Conservation (phyloP, 2,113 vertebrate species). For the Narcine bancroftii region DNA sequence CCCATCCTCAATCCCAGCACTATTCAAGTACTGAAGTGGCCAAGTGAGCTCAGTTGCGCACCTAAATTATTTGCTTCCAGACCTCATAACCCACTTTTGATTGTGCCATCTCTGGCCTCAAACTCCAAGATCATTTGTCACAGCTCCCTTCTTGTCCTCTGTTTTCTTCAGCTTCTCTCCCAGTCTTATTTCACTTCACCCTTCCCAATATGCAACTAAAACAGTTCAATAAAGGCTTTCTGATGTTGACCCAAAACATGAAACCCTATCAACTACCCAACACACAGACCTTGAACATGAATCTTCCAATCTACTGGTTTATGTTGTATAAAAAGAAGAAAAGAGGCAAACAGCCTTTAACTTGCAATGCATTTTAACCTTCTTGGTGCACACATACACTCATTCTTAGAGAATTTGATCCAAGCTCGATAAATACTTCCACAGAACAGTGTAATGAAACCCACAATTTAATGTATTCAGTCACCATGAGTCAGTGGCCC, state of each 20-base stretch:
- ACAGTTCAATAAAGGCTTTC: too few relatives aligned
- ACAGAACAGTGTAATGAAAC: background rate
- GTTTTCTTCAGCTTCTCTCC: background rate
- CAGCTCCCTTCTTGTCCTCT: background rate
- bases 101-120: background rate
- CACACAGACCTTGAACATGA: background rate
- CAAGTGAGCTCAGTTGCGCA: too few relatives aligned
- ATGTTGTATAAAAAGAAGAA: background rate
- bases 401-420: background rate
- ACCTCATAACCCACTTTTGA: background rate
- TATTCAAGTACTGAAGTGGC: background rate
- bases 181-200: background rate
- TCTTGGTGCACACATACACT: background rate
- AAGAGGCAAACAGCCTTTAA: background rate
- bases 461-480: background rate
- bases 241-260: too few relatives aligned
- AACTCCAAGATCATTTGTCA: background rate
- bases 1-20: background rate
- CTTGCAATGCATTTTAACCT: background rate
- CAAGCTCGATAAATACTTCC: background rate
- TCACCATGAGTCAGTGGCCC: slow-evolving; percentile 5
- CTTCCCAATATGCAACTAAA: background rate
- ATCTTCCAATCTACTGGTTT: background rate
- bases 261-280: background rate
- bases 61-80: background rate